Conservation (phyloP, 1,140 invertebrate genomes). For the Pentalonia nigronervosa region DNA sequence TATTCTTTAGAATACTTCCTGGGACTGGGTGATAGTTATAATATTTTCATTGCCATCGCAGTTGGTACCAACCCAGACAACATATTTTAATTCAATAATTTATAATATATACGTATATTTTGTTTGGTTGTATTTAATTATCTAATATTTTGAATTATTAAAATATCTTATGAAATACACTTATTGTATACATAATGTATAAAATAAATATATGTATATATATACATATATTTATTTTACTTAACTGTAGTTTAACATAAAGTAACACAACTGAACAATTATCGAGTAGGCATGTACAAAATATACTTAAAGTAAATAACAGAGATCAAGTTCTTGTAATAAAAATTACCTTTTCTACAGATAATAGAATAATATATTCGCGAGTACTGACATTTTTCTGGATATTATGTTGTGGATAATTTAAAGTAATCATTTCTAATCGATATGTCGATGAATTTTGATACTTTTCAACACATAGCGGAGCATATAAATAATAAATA, state of each 20-base stretch:
- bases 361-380: no score
- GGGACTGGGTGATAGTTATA: not conserved
- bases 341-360: no score
- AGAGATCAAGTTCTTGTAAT: not conserved
- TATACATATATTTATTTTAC: not conserved
- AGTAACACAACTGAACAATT: not conserved
- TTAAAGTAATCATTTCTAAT: no score
- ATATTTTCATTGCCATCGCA: not conserved
- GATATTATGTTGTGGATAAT: not conserved
- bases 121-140: not conserved
- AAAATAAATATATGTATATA: not conserved
- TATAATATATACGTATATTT: not conserved
- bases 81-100: not conserved
- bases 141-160: not conserved
- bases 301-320: no score
- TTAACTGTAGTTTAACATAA: not conserved
- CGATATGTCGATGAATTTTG: not conserved
- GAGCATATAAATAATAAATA: not conserved
- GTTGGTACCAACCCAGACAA: not conserved
- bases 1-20: not conserved
- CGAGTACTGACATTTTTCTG: no score
- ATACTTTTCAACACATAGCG: not conserved
- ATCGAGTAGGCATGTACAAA: no score
- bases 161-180: not conserved
- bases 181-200: not conserved